Conservation (phyloP, 1,140 invertebrate genomes). For the Drosophila erecta region DNA sequence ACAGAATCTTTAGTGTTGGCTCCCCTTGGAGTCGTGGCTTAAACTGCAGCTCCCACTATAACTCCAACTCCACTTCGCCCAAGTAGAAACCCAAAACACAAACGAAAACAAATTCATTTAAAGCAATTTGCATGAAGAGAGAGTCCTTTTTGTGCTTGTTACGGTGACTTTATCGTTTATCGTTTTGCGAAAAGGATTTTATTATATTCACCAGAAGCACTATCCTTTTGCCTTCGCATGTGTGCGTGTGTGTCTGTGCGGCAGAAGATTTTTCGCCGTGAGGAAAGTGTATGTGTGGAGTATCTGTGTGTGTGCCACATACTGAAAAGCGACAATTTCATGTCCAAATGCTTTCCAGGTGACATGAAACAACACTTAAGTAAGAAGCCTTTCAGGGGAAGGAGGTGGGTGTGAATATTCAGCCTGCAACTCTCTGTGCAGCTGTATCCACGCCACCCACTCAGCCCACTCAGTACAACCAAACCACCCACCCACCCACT, state of each 20-base stretch:
- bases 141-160: slow-evolving; percentile 58
- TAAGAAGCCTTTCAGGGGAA: slow-evolving; percentile 60
- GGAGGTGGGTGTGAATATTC: slow-evolving; percentile 16
- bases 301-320: slow-evolving; percentile 49
- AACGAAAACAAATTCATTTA: slow-evolving; percentile 78
- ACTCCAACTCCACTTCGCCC: neutral
- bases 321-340: slow-evolving; percentile 83
- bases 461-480: neutral
- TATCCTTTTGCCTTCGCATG: slow-evolving; percentile 36
- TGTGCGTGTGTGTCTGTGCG: slow-evolving; percentile 44
- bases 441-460: slow-evolving; percentile 41
- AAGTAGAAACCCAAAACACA: slow-evolving; percentile 10
- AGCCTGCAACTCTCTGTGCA: slow-evolving; percentile 65
- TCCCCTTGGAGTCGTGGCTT: slow-evolving; percentile 41
- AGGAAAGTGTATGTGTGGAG: slow-evolving; percentile 17
- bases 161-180: slow-evolving; percentile 72
- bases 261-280: slow-evolving; percentile 64
- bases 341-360: slow-evolving; percentile 85
- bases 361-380: slow-evolving; percentile 85
- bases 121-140: slow-evolving; percentile 80
- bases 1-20: slow-evolving; percentile 67
- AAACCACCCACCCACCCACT: slow-evolving; percentile 9
- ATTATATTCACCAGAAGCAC: slow-evolving; percentile 70
- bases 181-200: slow-evolving; percentile 69
- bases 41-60: neutral